A percentile compares a stretch with the other conserved stretches of the same genome.
These are phyloP conservation scores for Nasonovia ribisnigri DNA, from an alignment of 2,888 invertebrate species.

Conservation along the genomic window DNA sequence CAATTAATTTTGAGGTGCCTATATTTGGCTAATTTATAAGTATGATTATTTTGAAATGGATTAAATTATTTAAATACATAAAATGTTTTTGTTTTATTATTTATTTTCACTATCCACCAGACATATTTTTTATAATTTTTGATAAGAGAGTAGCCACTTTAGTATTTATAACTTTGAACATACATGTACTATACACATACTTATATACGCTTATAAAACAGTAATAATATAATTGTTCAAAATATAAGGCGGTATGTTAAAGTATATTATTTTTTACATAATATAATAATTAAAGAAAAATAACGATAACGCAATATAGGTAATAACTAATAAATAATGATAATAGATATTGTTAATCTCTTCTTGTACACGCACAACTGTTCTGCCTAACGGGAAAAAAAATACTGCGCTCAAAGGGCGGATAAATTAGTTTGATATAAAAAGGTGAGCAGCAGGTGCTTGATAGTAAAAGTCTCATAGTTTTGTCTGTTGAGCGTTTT, in stretches of 20 bases:
- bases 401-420: too few species aligned
- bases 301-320: neutral
- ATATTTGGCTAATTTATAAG: neutral
- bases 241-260: neutral
- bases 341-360: too few species aligned
- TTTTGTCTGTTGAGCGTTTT: too few species aligned
- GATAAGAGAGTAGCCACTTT: neutral
- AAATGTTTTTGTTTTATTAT: too few species aligned
- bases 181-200: neutral
- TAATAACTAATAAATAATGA: neutral
- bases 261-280: neutral
- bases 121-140: neutral
- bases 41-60: neutral
- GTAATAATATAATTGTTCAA: neutral
- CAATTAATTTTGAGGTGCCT: too few species aligned
- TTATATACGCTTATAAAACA: neutral
- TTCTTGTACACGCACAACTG: neutral
- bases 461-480: too few species aligned
- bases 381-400: neutral
- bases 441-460: too few species aligned
- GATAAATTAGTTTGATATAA: neutral
- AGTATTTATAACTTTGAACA: neutral
- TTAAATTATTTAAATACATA: neutral
- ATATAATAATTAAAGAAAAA: neutral
- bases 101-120: neutral